Evolutionary conservation across 2,113 vertebrate species (phyloP).

Genomic region (Pterocles gutturalis): DNA sequence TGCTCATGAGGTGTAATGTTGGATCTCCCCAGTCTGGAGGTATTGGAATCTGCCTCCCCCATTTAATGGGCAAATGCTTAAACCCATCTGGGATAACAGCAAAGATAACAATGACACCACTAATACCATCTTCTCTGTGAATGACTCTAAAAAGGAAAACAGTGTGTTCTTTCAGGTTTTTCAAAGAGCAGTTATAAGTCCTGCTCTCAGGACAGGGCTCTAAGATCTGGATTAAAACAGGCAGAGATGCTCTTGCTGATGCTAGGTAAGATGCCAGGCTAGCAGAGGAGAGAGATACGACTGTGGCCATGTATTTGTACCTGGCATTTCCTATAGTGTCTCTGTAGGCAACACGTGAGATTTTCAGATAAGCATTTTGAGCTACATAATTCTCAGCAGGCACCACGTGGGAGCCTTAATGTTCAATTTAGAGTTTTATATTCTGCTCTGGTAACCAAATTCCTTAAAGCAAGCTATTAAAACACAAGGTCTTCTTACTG

Average conservation of each 20-base stretch:
- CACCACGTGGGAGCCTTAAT: not conserved
- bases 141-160: not conserved
- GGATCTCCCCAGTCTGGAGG: not conserved
- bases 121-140: not conserved
- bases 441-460: not conserved
- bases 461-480: not conserved
- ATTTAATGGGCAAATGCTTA: not conserved
- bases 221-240: not conserved
- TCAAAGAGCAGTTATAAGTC: not conserved
- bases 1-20: not conserved
- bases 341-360: not conserved
- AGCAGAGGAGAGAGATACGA: not conserved
- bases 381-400: not conserved
- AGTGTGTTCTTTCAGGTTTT: not conserved
- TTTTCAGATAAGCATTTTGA: not conserved
- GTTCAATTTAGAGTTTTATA: slow-evolving; percentile 25
- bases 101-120: accelerated
- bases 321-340: not conserved
- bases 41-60: not conserved
- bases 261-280: not conserved
- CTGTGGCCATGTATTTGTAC: not conserved
- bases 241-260: not conserved
- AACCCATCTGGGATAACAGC: not conserved
- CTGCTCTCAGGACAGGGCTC: not conserved
- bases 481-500: not conserved